A percentile compares a stretch with the other conserved stretches of the same genome.
Evolutionary conservation across 2,888 invertebrate species (phyloP).

Genomic region (Escarpia spicata): DNA sequence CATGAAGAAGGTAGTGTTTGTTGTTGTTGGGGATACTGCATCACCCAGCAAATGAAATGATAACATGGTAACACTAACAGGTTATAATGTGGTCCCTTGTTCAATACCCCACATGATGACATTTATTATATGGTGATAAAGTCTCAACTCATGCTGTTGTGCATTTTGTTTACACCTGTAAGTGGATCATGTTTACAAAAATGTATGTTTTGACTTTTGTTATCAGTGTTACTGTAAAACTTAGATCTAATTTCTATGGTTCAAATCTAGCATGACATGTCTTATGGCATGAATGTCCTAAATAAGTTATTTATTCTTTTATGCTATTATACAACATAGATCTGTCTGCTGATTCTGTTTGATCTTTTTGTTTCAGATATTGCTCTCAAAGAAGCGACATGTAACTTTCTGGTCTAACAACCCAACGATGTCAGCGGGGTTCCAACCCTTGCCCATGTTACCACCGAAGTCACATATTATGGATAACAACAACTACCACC

Average conservation of each 20-base stretch:
- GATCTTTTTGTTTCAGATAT: slow-evolving; percentile 27
- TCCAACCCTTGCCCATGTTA: slow-evolving; percentile 29
- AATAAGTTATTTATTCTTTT: neutral
- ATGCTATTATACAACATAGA: neutral
- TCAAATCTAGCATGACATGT: neutral
- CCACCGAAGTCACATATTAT: slow-evolving; percentile 19
- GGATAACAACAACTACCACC: slow-evolving; percentile 30
- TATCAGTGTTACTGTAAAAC: neutral
- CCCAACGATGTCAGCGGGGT: slow-evolving; percentile 33
- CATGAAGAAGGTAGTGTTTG: slow-evolving; percentile 13
- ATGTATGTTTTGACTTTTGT: neutral
- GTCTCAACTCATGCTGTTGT: neutral
- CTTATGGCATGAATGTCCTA: neutral
- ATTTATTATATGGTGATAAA: neutral
- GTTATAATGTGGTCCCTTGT: neutral
- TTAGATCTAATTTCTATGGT: neutral
- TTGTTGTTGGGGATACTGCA: neutral
- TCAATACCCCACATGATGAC: neutral
- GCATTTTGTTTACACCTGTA: neutral
- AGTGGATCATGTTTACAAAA: neutral
- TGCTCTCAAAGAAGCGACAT: slow-evolving; percentile 35
- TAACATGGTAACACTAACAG: neutral
- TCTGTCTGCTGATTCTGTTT: neutral
- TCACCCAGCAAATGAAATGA: neutral
- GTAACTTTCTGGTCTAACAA: slow-evolving; percentile 28